These are phyloP conservation scores for Entomyzon cyanotis DNA, from an alignment of 2,113 vertebrate genomes.

Conservation along the genomic window DNA sequence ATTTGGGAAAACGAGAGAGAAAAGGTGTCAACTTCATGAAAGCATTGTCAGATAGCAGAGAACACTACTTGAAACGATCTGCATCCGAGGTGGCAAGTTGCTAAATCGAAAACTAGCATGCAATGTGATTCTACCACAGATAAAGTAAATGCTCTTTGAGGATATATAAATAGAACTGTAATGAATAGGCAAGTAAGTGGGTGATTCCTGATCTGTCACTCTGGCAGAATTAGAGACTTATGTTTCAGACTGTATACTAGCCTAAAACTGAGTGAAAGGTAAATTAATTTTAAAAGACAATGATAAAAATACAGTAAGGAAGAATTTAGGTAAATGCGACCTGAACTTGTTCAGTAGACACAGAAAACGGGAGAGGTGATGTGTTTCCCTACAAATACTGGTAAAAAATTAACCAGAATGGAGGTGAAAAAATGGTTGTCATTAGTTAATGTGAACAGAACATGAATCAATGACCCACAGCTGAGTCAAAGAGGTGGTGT, in stretches of 20 bases:
- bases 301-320: neutral
- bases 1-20: neutral
- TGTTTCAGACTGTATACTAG: neutral
- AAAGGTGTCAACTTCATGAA: neutral
- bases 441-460: neutral
- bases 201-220: slow-evolving; percentile 50
- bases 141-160: slow-evolving; percentile 54
- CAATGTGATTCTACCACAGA: slow-evolving; percentile 53
- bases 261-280: neutral
- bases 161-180: slow-evolving; percentile 53
- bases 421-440: neutral
- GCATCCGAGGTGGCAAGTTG: slow-evolving; percentile 30
- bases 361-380: neutral
- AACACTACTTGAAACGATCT: slow-evolving; percentile 16
- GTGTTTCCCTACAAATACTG: neutral
- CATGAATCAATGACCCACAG: neutral
- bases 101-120: slow-evolving; percentile 52
- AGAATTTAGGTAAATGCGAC: neutral
- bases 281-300: neutral
- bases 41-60: neutral
- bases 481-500: neutral
- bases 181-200: slow-evolving; percentile 10
- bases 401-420: slow-evolving; percentile 5
- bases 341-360: neutral
- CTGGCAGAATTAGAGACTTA: neutral